Percentiles rank a stretch among this genome's conserved stretches.
Evolutionary conservation across 37 sponge, comb jelly and placozoan genomes (phyloP).

Genomic region (Haliclona indistincta): DNA sequence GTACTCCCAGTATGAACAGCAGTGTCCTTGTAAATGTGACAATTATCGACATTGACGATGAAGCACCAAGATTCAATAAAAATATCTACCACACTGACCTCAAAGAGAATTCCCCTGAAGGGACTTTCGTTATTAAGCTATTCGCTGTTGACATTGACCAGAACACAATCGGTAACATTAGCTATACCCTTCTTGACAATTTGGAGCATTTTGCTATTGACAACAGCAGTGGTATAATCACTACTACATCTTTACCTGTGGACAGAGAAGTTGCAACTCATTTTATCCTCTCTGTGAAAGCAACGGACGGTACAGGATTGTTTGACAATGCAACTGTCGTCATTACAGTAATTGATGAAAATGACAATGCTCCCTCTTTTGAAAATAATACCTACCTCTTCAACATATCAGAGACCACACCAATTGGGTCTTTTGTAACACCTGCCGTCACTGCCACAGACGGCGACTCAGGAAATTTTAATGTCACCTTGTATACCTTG

Average conservation of each 20-base stretch:
- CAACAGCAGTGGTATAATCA: conserved; percentile 39
- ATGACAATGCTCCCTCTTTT: conserved; percentile 66
- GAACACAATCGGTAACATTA: conserved; percentile 2
- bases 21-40: conserved; percentile 45
- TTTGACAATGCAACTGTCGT: conserved; percentile 21
- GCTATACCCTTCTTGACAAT: conserved; percentile 25
- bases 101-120: conserved; percentile 20
- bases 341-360: conserved; percentile 51
- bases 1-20: conserved; percentile 25
- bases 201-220: conserved; percentile 28
- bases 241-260: conserved; percentile 4
- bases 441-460: conserved; percentile 51
- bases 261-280: not conserved
- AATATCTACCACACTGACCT: conserved; percentile 8
- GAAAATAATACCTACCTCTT: conserved; percentile 13
- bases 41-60: conserved; percentile 47
- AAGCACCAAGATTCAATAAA: conserved; percentile 61
- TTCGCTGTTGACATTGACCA: conserved; percentile 30
- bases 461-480: conserved; percentile 54
- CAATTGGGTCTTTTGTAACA: not conserved
- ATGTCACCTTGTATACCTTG: conserved; percentile 38
- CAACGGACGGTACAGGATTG: conserved; percentile 31
- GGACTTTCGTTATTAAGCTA: not conserved
- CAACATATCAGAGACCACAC: conserved; percentile 56
- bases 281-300: conserved; percentile 43